phyloP scores from a whole-genome alignment of 2,888 invertebrate genomes.

The Spodoptera picta region DNA sequence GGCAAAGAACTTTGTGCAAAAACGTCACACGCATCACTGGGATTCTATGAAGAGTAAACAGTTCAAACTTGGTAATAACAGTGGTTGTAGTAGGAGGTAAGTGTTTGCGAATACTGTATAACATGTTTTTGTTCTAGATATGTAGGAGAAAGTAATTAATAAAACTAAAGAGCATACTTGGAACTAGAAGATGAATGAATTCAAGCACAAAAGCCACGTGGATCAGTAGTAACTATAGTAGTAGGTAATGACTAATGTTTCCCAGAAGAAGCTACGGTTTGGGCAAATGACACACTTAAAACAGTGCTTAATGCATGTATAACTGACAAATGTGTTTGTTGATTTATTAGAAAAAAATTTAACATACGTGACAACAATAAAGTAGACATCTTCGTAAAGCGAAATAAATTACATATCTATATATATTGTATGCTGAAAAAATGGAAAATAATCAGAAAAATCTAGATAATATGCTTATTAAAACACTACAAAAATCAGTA shows the following conservation, averaged over 20 bases:
- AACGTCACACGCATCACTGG: not conserved
- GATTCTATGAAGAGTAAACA: not conserved
- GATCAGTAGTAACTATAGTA: slow-evolving; percentile 1
- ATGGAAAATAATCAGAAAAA: too few species aligned
- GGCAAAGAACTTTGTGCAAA: not conserved
- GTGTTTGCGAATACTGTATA: not conserved
- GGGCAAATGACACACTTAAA: slow-evolving; percentile 9
- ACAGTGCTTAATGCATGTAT: slow-evolving; percentile 1
- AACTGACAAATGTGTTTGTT: slow-evolving; percentile 1
- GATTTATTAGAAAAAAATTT: not conserved
- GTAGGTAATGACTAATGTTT: slow-evolving; percentile 21
- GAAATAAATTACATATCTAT: too few species aligned
- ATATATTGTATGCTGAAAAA: too few species aligned
- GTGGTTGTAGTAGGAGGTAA: too few species aligned
- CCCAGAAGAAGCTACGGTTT: slow-evolving; percentile 27
- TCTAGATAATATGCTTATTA: too few species aligned
- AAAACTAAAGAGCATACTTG: not conserved
- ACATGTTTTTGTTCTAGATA: not conserved
- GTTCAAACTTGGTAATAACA: not conserved
- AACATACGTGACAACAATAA: not conserved
- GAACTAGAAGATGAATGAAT: slow-evolving; percentile 6
- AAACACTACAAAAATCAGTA: not conserved
- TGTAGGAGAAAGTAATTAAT: not conserved
- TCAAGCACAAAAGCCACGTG: slow-evolving; percentile 3
- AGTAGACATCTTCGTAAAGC: too few species aligned